Base-by-base conservation (phyloP, 2,888 invertebrate species). In the Ophioninae sp. region DNA sequence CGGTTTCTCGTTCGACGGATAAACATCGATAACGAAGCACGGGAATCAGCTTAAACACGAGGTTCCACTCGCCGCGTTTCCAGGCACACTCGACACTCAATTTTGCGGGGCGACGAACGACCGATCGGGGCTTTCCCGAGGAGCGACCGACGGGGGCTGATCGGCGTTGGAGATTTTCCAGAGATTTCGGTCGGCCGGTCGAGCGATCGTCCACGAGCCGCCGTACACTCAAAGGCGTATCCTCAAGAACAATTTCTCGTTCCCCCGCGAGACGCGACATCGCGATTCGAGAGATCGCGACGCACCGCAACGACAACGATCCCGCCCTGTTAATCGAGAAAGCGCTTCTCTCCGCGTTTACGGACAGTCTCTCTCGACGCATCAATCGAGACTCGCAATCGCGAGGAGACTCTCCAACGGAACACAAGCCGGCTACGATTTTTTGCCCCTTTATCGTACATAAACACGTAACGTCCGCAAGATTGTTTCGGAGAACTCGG, bases 11-110 rank as follows among this genome's bases (percentile, higher is more conserved):
- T 30, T 30, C 30, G 2, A 30, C 30, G 30, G 7, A 80, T 70
- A 79, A 79, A 62, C 84, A 86, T 84, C 10, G 37, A 81, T 84
- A 84, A 86, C 84, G 74, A 85, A 79, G 44, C 69, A 37, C 72
- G 41, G 75, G 69, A 85, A 86, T 79, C 80, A 86, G 83, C 85
- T 75, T 78, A 65, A 84, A 82, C 79, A 84, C 70, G 61, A 81
- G 69, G 69, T 69, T 75, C 68, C 64, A 62, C 39, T 50, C 59
- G 37, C 39, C 10, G 23, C 10, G 23, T n/a, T 10, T 37, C 7
- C 44, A 20, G 44, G 23, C 50, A 20, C 59, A 65, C 37, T 30
- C 21, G 21, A 30, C 75, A 5, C 50, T 17, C 50, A 13, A 50
- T 17, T 50, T 50, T 17, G 50, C 3, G 50, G 2, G 41, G 13